phyloP scores from a whole-genome alignment of 1,140 invertebrate species.

The Drosophila varians region DNA sequence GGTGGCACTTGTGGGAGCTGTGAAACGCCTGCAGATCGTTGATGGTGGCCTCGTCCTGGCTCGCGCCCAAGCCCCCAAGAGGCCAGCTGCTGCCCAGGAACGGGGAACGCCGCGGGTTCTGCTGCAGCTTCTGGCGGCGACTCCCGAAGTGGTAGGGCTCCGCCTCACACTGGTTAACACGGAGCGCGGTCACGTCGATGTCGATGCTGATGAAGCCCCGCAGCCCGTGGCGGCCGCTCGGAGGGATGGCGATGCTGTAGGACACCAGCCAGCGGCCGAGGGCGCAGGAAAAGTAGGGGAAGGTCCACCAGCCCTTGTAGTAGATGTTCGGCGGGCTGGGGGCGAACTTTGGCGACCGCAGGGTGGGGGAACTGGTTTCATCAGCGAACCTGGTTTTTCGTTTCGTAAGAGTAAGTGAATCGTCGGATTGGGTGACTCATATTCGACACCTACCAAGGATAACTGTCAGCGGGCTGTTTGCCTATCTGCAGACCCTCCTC shows the following conservation, averaged over 20 bases:
- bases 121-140: slow-evolving; percentile 45
- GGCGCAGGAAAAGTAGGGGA: slow-evolving; percentile 91
- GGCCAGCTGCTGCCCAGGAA: slow-evolving; percentile 20
- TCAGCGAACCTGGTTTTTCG: slow-evolving; percentile 84
- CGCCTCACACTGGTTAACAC: slow-evolving; percentile 93
- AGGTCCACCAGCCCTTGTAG: slow-evolving; percentile 91
- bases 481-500: slow-evolving; percentile 85
- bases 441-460: slow-evolving; percentile 86
- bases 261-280: slow-evolving; percentile 90
- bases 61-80: not conserved
- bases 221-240: slow-evolving; percentile 86
- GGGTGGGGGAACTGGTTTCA: slow-evolving; percentile 80
- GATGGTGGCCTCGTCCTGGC: slow-evolving; percentile 57
- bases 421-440: too few relatives aligned
- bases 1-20: slow-evolving; percentile 94
- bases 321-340: slow-evolving; percentile 87
- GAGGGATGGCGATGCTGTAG: slow-evolving; percentile 89
- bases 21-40: slow-evolving; percentile 88
- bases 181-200: slow-evolving; percentile 91
- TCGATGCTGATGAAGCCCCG: slow-evolving; percentile 92
- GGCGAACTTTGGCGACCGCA: slow-evolving; percentile 89
- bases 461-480: slow-evolving; percentile 84
- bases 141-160: slow-evolving; percentile 62
- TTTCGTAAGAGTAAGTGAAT: not conserved
- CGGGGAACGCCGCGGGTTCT: slow-evolving; percentile 6